phyloP scores from a whole-genome alignment of 2,888 invertebrate species.

The Stenurella melanura region DNA sequence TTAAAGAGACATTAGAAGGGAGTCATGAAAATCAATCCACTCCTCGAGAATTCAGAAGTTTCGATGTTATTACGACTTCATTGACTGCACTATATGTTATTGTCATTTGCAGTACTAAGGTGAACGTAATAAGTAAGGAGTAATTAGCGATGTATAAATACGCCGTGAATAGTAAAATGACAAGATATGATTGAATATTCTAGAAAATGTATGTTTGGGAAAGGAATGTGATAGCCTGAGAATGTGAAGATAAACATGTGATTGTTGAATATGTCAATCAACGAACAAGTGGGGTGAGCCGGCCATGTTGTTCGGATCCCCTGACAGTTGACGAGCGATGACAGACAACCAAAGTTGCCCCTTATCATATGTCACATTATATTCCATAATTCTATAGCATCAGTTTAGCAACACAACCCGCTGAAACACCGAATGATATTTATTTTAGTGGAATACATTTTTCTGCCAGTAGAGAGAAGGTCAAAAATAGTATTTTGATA shows the following conservation, averaged over 20 bases:
- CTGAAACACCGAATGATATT: not conserved
- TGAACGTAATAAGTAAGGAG: not conserved
- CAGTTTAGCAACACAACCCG: not conserved
- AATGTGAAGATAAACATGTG: conserved; percentile 69
- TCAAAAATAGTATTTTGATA: conserved; percentile 60
- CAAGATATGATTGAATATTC: conserved; percentile 60
- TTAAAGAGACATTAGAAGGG: no score
- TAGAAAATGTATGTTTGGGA: conserved; percentile 58
- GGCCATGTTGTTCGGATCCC: conserved; percentile 70
- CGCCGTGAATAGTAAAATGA: conserved; percentile 47
- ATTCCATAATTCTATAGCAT: conserved; percentile 42
- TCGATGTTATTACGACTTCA: no score
- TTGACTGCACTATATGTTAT: no score
- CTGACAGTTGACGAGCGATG: conserved; percentile 70
- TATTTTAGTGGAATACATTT: conserved; percentile 10
- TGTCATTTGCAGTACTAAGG: no score
- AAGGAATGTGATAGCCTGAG: conserved; percentile 66
- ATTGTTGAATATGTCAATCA: conserved; percentile 71
- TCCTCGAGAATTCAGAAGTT: no score
- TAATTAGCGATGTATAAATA: conserved; percentile 38
- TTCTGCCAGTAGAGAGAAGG: conserved; percentile 35
- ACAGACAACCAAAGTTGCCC: conserved; percentile 66
- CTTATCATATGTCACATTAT: conserved; percentile 66
- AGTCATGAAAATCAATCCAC: no score
- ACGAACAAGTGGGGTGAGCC: conserved; percentile 67